phyloP scores from a whole-genome alignment of 2,888 invertebrate species.

The Pelosia muscerda region DNA sequence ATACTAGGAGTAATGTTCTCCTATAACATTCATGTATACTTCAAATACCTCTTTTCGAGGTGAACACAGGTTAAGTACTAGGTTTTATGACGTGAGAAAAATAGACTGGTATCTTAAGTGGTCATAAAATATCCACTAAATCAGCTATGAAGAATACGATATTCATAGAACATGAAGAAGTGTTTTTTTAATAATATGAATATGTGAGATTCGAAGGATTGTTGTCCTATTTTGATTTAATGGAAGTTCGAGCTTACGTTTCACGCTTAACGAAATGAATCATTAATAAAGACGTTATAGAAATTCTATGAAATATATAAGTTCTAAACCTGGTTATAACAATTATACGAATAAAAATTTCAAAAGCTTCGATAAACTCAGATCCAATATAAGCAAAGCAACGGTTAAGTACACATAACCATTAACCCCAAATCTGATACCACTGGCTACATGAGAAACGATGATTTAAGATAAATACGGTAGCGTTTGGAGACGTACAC shows the following conservation, averaged over 20 bases:
- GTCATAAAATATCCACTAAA: not conserved
- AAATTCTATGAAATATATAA: not conserved
- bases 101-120: not conserved
- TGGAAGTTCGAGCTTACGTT: too few relatives aligned
- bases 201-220: too few relatives aligned
- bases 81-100: not conserved
- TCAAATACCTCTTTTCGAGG: not conserved
- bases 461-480: not conserved
- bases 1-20: constrained; percentile 32
- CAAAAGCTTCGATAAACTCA: not conserved
- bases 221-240: too few relatives aligned
- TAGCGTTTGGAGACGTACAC: not conserved
- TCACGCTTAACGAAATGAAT: too few relatives aligned
- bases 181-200: not conserved
- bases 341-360: not conserved
- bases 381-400: not conserved
- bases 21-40: constrained; percentile 19
- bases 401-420: not conserved
- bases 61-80: not conserved
- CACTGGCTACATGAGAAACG: not conserved
- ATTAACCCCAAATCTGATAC: not conserved
- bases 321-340: not conserved
- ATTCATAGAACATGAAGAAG: not conserved
- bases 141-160: not conserved
- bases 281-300: not conserved